Percentiles rank a stretch among this genome's conserved stretches.
Conservation (phyloP, 2,113 vertebrate species). For the Atherinomorus stipes region DNA sequence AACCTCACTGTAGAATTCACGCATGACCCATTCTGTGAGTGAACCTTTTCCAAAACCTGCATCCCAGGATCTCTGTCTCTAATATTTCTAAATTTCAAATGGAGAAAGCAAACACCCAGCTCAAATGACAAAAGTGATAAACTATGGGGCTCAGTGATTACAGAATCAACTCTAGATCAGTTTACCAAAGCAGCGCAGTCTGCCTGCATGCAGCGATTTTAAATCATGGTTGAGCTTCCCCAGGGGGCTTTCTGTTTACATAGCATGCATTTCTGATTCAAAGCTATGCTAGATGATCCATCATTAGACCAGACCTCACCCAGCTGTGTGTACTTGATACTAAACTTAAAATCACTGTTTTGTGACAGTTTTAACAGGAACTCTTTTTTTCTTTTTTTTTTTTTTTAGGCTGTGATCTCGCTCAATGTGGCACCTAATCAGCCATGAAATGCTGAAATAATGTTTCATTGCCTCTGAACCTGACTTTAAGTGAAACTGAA, state of each 20-base stretch:
- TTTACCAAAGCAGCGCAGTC: slow-evolving; percentile 61
- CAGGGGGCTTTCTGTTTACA: slow-evolving; percentile 39
- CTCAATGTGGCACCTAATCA: slow-evolving; percentile 7
- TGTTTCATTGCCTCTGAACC: slow-evolving; percentile 4
- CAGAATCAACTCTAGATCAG: slow-evolving; percentile 43
- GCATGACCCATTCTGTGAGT: background rate
- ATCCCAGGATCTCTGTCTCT: slow-evolving; percentile 20
- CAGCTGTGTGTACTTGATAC: slow-evolving; percentile 33
- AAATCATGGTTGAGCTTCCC: slow-evolving; percentile 55
- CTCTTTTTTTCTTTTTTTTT: slow-evolving; percentile 16
- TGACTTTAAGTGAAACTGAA: slow-evolving; percentile 6
- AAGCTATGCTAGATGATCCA: slow-evolving; percentile 37
- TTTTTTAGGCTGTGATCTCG: slow-evolving; percentile 3
- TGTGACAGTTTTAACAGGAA: slow-evolving; percentile 7
- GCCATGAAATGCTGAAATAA: slow-evolving; percentile 5
- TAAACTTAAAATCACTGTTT: slow-evolving; percentile 12
- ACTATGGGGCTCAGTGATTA: slow-evolving; percentile 16
- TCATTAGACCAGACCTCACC: slow-evolving; percentile 35
- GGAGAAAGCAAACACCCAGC: slow-evolving; percentile 48
- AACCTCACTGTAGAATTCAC: slow-evolving; percentile 9
- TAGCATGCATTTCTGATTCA: slow-evolving; percentile 52
- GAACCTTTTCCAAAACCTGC: background rate
- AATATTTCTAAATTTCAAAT: slow-evolving; percentile 40
- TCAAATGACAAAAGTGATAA: slow-evolving; percentile 57
- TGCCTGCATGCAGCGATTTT: slow-evolving; percentile 55